Evolutionary conservation across 2,888 invertebrate species (phyloP).

Genomic region (Thymelicus lineola): DNA sequence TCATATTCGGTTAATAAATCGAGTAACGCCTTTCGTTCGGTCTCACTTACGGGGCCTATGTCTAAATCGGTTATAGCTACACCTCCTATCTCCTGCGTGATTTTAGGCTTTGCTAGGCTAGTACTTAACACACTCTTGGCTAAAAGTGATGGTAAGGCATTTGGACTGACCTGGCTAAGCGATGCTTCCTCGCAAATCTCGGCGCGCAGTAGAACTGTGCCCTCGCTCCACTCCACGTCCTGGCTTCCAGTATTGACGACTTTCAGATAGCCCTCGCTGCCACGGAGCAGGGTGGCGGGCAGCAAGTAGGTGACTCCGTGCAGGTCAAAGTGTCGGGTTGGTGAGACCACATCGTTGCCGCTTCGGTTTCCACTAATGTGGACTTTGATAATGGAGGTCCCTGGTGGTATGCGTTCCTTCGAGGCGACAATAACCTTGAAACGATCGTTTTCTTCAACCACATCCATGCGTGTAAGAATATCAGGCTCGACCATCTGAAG

Average conservation of each 20-base stretch:
- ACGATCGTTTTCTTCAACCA: constrained; percentile 27
- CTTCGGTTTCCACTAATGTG: constrained; percentile 36
- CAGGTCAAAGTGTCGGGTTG: constrained; percentile 44
- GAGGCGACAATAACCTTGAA: constrained; percentile 39
- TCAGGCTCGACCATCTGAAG: constrained; percentile 14
- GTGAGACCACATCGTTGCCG: constrained; percentile 40
- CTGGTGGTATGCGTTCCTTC: constrained; percentile 42
- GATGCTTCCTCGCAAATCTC: constrained; percentile 39
- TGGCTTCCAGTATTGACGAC: constrained; percentile 43
- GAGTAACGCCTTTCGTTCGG: constrained; percentile 13
- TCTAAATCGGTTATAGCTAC: constrained; percentile 27
- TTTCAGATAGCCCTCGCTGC: constrained; percentile 45
- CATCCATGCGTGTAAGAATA: constrained; percentile 14
- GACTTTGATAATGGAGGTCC: constrained; percentile 43
- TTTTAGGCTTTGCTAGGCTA: too few species aligned
- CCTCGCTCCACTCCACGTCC: constrained; percentile 35
- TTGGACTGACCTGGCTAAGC: constrained; percentile 28
- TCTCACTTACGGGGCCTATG: constrained; percentile 32
- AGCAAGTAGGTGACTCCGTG: constrained; percentile 44
- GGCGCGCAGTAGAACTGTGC: constrained; percentile 35
- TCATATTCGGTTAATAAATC: constrained; percentile 35
- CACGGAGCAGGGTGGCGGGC: constrained; percentile 47
- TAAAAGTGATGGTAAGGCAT: background rate
- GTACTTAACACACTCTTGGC: too few species aligned
- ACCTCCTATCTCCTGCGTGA: constrained; percentile 22